Conservation (phyloP, 2,888 invertebrate species). For the Itoplectis maculator region DNA sequence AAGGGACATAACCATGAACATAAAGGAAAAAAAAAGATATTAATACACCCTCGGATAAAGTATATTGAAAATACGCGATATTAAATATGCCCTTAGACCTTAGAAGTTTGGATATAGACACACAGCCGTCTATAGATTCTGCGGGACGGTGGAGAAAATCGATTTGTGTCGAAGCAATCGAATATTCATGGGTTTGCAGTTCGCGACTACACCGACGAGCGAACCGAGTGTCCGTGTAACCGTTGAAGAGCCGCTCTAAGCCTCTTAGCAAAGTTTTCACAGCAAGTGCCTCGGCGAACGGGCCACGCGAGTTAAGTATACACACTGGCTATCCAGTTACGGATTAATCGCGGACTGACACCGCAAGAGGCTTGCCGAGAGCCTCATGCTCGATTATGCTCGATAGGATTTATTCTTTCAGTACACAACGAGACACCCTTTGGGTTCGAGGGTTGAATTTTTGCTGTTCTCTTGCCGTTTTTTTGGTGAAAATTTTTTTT, state of each 20-base stretch:
- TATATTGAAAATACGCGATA: conserved; percentile 2
- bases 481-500: no score
- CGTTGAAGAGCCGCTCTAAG: conserved; percentile 52
- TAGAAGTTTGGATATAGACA: conserved; percentile 5
- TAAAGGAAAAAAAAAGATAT: not conserved
- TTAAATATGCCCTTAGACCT: conserved; percentile 6
- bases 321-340: conserved; percentile 63
- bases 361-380: conserved; percentile 34
- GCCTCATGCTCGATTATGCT: conserved; percentile 57
- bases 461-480: conserved; percentile 22
- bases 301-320: conserved; percentile 61
- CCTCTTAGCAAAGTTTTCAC: conserved; percentile 62
- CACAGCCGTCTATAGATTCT: not conserved
- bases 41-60: not conserved
- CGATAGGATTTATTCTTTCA: conserved; percentile 43
- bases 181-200: conserved; percentile 63
- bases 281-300: conserved; percentile 35
- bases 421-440: conserved; percentile 31
- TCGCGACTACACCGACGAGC: conserved; percentile 18
- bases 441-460: conserved; percentile 2
- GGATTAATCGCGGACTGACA: conserved; percentile 63
- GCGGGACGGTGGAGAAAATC: conserved; percentile 24
- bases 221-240: conserved; percentile 40
- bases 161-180: conserved; percentile 53
- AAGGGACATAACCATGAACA: not conserved